Base-by-base conservation (phyloP, 2,888 invertebrate genomes). In the Saturnia japonica region DNA sequence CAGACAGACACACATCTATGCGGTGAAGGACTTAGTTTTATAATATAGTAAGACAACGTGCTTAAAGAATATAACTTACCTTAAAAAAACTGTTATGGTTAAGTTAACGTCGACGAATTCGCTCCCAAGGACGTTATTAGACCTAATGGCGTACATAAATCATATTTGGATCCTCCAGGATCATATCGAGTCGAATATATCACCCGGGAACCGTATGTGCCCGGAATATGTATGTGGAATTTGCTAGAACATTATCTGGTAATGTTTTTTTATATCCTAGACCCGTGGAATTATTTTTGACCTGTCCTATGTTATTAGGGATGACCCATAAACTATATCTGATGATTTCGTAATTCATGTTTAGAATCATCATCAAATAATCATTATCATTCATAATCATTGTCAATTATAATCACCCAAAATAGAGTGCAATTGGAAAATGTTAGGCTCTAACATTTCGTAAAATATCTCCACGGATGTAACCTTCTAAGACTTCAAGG, bases 131-230 rank as follows among this genome's bases (percentile, higher is more conserved):
- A 8, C 22, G 57, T 28, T 60, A 60, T 25, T 60, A 28, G 57
- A 60, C 40, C 19, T 64, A 64, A 40, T 64, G 64, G 16, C 40
- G 40, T 3, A 9, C 64, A 64, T 64, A 64, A 64, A 64, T 64
- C 64, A 64, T 9, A 64, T 34, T 34, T 12, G 40, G 40, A 64
- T 64, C 64, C 11, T n/a, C 40, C 64, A 22, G 64, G 64, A 40
- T 64, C 64, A 64, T 64, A 64, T 64, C 40, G 22, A 19, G 40
- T 4, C 25, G 19, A 22, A 64, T 64, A 64, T 64, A 64, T 64
- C 64, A 64, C 22, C 34, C 40, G 19, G n/a, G 40, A 40, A 40
- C n/a, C 64, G n/a, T 40, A n/a, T 64, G 64, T 64, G 64, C 9
- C 6, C n/a, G 40, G 64, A 64, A 40, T 64, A 64, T 12, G 22